Base-by-base conservation (phyloP, 2,113 vertebrate species). In the Puma concolor region DNA sequence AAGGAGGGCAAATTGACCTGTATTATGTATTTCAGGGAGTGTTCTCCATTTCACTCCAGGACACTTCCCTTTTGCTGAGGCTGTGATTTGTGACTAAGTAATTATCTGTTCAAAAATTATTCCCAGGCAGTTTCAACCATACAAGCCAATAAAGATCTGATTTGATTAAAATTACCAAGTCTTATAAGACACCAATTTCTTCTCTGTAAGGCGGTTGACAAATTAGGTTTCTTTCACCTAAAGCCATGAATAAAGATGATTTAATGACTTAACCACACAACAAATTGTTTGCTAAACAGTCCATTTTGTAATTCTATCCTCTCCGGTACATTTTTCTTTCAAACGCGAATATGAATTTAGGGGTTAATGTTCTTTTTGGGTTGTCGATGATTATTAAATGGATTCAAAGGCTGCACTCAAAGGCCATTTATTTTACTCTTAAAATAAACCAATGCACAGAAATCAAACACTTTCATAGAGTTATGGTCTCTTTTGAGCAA, bases 401-500 rank as follows among this genome's bases (percentile, higher is more conserved):
- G 72, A 94, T 81, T 87, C 92, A 88, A 88, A 93, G 83, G 80
- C 86, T 76, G n/a, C 88, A 96, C 66, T 76, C 95, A 98, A 90
- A 93, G 72, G 92, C 54, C 97, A 50, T 7, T 77, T 44, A 77
- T 77, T 48, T 77, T 77, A 16, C 74, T 31, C 91, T 89, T 95
- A 94, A 94, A 96, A 66, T 97, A 98, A 98, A 96, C 93, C 87
- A 94, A 71, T 76, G 71, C 97, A 97, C 96, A 93, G 97, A 98
- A 95, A 97, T 93, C 89, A 97, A 93, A 95, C 27, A 80, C 74
- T 97, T 98, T 95, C 98, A 94, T 82, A 96, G 97, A 98, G 95
- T 95, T 97, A 92, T 86, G 86, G 93, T 29, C 96, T 81, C 87
- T 98, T 98, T 50, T 97, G 66, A 66, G 95, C 87, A 85, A 98